phyloP scores from a whole-genome alignment of 2,888 invertebrate species.

The Archaeoteleia sp. region DNA sequence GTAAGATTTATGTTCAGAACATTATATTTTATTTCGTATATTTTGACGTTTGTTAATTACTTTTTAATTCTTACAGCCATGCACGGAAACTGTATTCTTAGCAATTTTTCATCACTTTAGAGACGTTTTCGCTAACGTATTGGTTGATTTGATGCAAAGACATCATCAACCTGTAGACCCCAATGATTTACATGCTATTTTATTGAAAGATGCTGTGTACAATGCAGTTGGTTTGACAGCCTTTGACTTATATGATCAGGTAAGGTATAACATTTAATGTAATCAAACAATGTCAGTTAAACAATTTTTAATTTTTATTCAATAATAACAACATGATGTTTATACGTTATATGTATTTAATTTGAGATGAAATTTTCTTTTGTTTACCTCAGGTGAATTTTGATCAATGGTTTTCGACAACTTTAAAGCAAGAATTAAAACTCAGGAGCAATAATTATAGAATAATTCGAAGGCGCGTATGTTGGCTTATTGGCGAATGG shows the following conservation, averaged over 20 bases:
- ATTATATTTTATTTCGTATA: conserved; percentile 8
- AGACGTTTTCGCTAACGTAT: conserved; percentile 82
- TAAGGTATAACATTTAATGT: too few species aligned
- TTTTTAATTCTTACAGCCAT: conserved; percentile 79
- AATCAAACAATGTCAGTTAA: too few species aligned
- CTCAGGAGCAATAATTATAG: conserved; percentile 88
- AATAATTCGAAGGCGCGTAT: conserved; percentile 88
- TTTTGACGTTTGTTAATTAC: conserved; percentile 20
- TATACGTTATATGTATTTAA: not conserved
- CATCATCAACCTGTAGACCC: conserved; percentile 81
- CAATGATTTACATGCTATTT: conserved; percentile 85
- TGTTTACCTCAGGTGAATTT: conserved; percentile 89
- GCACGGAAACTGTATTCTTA: conserved; percentile 90
- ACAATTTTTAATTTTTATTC: conserved; percentile 7
- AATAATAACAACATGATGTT: not conserved
- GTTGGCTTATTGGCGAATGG: conserved; percentile 88
- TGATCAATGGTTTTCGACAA: conserved; percentile 92
- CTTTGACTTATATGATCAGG: conserved; percentile 93
- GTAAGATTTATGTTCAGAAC: conserved; percentile 79
- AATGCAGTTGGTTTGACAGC: conserved; percentile 93
- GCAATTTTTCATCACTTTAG: conserved; percentile 89
- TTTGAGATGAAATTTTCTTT: conserved; percentile 30
- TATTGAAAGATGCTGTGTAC: conserved; percentile 94
- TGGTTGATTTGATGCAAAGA: conserved; percentile 83
- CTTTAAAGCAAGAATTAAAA: conserved; percentile 87